These are phyloP conservation scores for Phalacrocorax pelagicus DNA, from an alignment of 2,113 vertebrate species.

Conservation along the genomic window DNA sequence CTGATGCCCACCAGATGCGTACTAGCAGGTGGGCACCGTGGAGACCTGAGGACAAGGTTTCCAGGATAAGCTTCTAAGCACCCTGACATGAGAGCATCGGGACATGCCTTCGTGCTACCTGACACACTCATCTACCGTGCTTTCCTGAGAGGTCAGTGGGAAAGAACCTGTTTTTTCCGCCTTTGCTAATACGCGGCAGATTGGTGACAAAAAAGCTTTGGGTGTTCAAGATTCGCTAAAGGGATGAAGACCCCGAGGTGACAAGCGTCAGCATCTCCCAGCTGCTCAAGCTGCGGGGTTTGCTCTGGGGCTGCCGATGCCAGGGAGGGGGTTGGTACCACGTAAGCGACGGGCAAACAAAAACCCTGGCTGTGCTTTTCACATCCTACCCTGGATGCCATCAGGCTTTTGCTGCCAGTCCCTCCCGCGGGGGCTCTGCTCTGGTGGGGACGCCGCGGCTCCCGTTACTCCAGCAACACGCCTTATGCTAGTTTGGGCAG, in stretches of 20 bases:
- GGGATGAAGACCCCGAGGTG: neutral
- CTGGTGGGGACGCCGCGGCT: neutral
- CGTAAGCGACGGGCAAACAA: neutral
- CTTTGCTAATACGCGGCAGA: neutral
- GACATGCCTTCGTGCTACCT: neutral
- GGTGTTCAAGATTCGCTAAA: neutral
- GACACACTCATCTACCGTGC: neutral
- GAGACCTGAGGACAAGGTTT: neutral
- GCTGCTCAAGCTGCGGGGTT: neutral
- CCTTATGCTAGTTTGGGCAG: neutral
- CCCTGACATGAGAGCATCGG: neutral
- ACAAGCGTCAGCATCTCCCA: neutral
- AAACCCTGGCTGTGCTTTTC: neutral
- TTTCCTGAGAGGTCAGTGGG: neutral
- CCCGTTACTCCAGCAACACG: accelerated
- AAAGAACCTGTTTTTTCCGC: neutral
- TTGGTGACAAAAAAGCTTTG: neutral
- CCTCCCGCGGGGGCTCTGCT: accelerated
- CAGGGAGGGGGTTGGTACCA: neutral
- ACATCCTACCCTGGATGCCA: neutral
- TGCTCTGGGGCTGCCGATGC: neutral
- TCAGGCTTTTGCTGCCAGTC: neutral
- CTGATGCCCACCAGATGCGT: neutral
- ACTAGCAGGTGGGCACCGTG: accelerated
- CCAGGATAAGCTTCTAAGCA: neutral